A percentile compares a stretch with the other conserved stretches of the same genome.
phyloP scores from a whole-genome alignment of 2,113 vertebrate species.

The Aegotheles bennettii region DNA sequence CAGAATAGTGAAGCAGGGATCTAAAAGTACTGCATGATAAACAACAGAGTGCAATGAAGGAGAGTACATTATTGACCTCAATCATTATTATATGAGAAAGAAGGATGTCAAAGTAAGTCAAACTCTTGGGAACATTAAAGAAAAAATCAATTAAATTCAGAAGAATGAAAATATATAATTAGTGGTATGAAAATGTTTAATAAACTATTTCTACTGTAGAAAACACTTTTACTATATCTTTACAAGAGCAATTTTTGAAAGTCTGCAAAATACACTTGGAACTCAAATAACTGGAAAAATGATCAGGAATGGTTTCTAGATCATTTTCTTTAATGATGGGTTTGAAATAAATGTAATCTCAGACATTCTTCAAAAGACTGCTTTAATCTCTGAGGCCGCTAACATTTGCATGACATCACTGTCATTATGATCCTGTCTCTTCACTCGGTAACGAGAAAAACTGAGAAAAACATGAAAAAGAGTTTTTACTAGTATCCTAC shows the following conservation, averaged over 20 bases:
- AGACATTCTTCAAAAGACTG: constrained; percentile 40
- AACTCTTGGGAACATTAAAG: neutral
- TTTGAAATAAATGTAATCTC: constrained; percentile 49
- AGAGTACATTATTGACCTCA: neutral
- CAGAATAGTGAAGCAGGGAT: neutral
- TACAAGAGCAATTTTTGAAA: neutral
- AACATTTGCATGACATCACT: constrained; percentile 57
- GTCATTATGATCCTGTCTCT: constrained; percentile 1
- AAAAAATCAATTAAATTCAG: neutral
- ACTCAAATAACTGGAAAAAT: constrained; percentile 17
- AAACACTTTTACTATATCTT: neutral
- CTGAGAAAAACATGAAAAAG: constrained; percentile 17
- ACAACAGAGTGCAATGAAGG: neutral
- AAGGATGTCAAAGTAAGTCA: neutral
- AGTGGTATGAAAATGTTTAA: neutral
- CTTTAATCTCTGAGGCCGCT: constrained; percentile 27
- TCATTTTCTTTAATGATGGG: constrained; percentile 36
- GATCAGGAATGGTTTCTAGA: constrained; percentile 11
- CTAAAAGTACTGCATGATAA: neutral
- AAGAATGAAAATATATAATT: neutral
- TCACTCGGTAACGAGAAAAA: constrained; percentile 52
- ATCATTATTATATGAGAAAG: neutral
- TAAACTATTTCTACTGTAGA: neutral
- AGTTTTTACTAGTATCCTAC: neutral
- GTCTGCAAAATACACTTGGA: constrained; percentile 27